A percentile compares a stretch with the other conserved stretches of the same genome.
Conservation (phyloP, 2,797 vertebrate genomes). For the Perodicticus potto region DNA sequence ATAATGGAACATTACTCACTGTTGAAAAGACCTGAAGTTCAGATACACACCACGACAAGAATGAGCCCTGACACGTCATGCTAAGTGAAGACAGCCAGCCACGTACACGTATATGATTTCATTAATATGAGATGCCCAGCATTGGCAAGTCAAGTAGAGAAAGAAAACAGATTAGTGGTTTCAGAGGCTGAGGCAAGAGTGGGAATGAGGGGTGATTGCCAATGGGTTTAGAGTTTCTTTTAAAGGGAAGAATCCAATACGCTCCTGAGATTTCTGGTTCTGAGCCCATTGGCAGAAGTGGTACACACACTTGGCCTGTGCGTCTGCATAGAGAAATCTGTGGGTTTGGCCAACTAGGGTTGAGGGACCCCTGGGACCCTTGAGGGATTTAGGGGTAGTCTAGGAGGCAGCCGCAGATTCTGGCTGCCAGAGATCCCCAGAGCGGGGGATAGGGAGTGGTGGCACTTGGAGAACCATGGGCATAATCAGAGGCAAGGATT, state of each 20-base stretch:
- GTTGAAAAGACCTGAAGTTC: not conserved
- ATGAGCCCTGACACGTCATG: not conserved
- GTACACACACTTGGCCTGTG: not conserved
- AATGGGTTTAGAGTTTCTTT: not conserved
- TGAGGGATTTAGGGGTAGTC: not conserved
- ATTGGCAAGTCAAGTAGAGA: not conserved
- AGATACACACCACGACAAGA: not conserved
- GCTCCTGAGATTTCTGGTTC: not conserved
- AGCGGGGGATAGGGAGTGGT: no score
- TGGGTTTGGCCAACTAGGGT: rapidly evolving
- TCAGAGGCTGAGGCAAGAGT: not conserved
- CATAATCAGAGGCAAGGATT: not conserved
- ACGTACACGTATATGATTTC: not conserved
- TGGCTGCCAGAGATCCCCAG: not conserved
- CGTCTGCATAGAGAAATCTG: not conserved
- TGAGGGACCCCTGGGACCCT: not conserved
- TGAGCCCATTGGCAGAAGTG: not conserved
- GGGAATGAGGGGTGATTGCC: not conserved
- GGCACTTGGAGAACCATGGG: not conserved
- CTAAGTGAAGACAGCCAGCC: not conserved
- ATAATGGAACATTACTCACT: not conserved
- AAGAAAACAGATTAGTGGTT: not conserved
- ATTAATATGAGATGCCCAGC: not conserved
- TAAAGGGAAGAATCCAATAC: not conserved
- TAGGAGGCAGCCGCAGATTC: not conserved